A percentile compares a stretch with the other conserved stretches of the same genome.
phyloP scores from a whole-genome alignment of 2,113 vertebrate species.

The Hipposideros armiger region DNA sequence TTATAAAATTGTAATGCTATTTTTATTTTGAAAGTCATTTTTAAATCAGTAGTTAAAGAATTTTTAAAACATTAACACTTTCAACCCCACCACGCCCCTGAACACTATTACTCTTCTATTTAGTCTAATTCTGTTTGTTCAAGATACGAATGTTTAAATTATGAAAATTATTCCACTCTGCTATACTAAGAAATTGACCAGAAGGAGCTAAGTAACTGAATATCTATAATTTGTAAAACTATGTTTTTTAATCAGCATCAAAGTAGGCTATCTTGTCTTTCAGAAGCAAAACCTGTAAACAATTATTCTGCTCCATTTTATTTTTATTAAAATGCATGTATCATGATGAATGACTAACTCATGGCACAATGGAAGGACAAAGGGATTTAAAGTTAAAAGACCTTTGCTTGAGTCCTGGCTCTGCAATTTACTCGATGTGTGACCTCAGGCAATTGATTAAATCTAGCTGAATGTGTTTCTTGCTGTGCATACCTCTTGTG shows the following conservation, averaged over 20 bases:
- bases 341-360: conserved; percentile 48
- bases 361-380: conserved; percentile 1
- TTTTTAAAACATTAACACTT: not conserved
- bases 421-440: conserved; percentile 55
- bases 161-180: not conserved
- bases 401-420: conserved; percentile 55
- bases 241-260: conserved; percentile 4
- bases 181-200: not conserved
- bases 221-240: not conserved
- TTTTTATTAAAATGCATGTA: not conserved
- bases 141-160: conserved; percentile 21
- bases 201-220: not conserved
- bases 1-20: not conserved
- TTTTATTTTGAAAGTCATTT: not conserved
- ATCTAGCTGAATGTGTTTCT: conserved; percentile 57
- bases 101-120: not conserved
- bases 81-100: not conserved
- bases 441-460: conserved; percentile 68
- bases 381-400: conserved; percentile 71
- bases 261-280: conserved; percentile 36
- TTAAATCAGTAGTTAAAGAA: not conserved
- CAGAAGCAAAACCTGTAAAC: conserved; percentile 47
- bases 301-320: conserved; percentile 46
- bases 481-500: conserved; percentile 55
- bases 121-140: conserved; percentile 12